Evolutionary conservation across 2,797 vertebrate genomes (phyloP), one percentile per base, ranked within the genome.

Genomic region (Coccyzus lansbergi): DNA sequence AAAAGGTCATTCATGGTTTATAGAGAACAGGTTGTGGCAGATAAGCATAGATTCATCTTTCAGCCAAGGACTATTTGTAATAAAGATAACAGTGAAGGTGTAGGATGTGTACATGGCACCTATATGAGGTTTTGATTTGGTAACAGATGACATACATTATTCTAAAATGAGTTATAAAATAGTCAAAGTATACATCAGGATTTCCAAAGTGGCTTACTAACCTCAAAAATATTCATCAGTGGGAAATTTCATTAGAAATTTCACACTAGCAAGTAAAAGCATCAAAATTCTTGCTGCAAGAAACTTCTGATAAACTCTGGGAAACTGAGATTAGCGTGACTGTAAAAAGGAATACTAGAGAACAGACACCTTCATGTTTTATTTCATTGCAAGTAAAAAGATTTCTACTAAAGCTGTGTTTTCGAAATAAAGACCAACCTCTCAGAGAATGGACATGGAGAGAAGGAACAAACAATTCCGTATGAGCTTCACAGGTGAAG

Each of bases 1-100:
- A 83, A 77, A 76, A 29, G 48, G 69, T 65, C 70, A 79, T 83
- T 94, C 70, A 24, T 14, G 22, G 25, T 56, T 94, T 75, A 83
- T 1, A 76, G 63, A 88, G 42, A 94, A 92, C 44, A 92, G 76
- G 83, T 33, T 71, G 34, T 44, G 34, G 70, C 85, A 94, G 84
- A 77, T 68, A 89, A 92, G 68, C 40, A 44, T 6, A 82, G 40
- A 85, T 22, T n/a, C 75, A 80, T 91, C 84, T 85, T 82, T 87
- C 86, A 92, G 49, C 48, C 68, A 89, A 83, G 44, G 40, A 68
- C 53, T 81, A 58, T 42, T 17, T 71, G 19, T 46, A 94, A 85
- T 67, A 68, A 90, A 74, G 40, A 78, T 8, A 94, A 89, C 34
- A 7, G 8, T 48, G 86, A 72, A 82, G 31, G 63, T 65, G 29